A percentile compares a stretch with the other conserved stretches of the same genome.
Conservation (phyloP, 2,888 invertebrate genomes). For the Luperina testacea region DNA sequence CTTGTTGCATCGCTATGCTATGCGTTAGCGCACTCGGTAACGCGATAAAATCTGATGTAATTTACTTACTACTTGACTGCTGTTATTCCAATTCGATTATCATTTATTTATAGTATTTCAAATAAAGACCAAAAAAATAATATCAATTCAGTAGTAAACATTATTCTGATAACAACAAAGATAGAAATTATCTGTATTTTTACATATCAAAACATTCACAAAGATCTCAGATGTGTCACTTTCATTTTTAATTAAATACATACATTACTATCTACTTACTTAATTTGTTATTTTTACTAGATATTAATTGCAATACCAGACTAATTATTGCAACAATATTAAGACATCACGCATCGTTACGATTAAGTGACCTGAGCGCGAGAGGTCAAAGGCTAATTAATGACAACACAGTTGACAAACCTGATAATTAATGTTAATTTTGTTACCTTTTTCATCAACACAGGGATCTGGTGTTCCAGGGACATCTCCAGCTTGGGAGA, state of each 20-base stretch:
- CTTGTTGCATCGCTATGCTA: slow-evolving; percentile 54
- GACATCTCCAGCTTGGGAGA: slow-evolving; percentile 85
- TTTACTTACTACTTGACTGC: slow-evolving; percentile 40
- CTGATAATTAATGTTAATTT: slow-evolving; percentile 33
- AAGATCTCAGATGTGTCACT: slow-evolving; percentile 45
- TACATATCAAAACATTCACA: slow-evolving; percentile 40
- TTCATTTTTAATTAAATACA: slow-evolving; percentile 52
- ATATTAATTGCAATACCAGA: slow-evolving; percentile 43
- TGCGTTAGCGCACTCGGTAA: slow-evolving; percentile 45
- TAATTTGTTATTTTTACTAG: slow-evolving; percentile 41
- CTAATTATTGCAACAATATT: slow-evolving; percentile 51
- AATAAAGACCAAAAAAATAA: slow-evolving; percentile 4
- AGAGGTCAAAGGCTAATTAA: slow-evolving; percentile 59
- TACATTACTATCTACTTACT: slow-evolving; percentile 20
- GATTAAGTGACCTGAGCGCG: slow-evolving; percentile 45
- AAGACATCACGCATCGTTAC: slow-evolving; percentile 19
- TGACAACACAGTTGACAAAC: slow-evolving; percentile 50
- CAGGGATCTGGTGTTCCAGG: slow-evolving; percentile 85
- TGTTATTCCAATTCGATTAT: slow-evolving; percentile 35
- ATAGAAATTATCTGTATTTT: slow-evolving; percentile 35
- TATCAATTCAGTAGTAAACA: slow-evolving; percentile 26
- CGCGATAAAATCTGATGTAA: slow-evolving; percentile 42
- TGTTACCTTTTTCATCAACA: slow-evolving; percentile 85
- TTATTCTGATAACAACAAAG: slow-evolving; percentile 32
- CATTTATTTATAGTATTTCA: slow-evolving; percentile 10